A percentile compares a stretch with the other conserved stretches of the same genome.
phyloP scores from a whole-genome alignment of 1,140 invertebrate species.

The Drosophila ogumai region DNA sequence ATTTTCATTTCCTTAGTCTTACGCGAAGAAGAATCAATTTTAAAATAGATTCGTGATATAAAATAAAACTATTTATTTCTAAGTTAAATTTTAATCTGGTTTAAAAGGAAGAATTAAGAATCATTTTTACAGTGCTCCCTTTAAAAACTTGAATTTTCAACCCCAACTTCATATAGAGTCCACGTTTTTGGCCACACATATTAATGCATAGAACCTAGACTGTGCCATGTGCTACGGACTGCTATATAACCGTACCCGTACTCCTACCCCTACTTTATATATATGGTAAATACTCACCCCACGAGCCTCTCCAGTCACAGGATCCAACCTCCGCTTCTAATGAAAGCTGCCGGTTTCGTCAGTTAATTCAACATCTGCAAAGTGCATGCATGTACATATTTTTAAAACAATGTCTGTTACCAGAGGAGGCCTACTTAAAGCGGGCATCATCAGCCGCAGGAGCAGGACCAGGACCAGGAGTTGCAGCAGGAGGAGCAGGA shows the following conservation, averaged over 20 bases:
- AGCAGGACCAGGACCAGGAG: background rate
- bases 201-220: constrained; percentile 15
- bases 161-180: background rate
- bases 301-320: background rate
- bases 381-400: constrained; percentile 46
- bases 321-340: constrained; percentile 21
- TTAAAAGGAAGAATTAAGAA: no score
- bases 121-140: background rate
- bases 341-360: constrained; percentile 39
- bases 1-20: no score
- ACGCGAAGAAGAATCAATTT: no score
- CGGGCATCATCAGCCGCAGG: constrained; percentile 31
- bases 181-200: background rate
- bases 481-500: background rate
- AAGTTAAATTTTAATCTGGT: no score
- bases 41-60: no score
- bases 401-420: constrained; percentile 40
- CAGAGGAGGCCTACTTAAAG: constrained; percentile 46
- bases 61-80: no score
- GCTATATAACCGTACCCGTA: background rate
- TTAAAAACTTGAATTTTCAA: background rate
- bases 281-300: constrained; percentile 31
- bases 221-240: constrained; percentile 3
- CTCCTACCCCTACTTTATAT: background rate
- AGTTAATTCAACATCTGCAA: constrained; percentile 54